Conservation (phyloP, 2,888 invertebrate species). For the Xylota sylvarum region DNA sequence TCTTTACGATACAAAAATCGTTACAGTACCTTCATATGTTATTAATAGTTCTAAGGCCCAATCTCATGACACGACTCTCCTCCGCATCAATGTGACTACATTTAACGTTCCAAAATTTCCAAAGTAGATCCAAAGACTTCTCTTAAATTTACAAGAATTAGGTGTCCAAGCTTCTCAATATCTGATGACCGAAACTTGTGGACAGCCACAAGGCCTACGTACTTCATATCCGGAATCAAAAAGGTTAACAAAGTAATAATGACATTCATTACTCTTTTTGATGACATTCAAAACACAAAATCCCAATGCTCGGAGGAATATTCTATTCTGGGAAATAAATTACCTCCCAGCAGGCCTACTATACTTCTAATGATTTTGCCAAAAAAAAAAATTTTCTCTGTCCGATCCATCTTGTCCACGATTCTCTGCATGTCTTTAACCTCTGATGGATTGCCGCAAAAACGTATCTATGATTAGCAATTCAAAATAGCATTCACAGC, state of each 20-base stretch:
- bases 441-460: constrained; percentile 30
- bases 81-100: too few relatives aligned
- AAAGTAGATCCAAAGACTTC: too few relatives aligned
- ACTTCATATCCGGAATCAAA: background rate
- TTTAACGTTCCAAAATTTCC: too few relatives aligned
- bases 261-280: background rate
- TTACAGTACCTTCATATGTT: too few relatives aligned
- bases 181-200: too few relatives aligned
- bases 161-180: too few relatives aligned
- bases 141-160: too few relatives aligned
- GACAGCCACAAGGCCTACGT: background rate
- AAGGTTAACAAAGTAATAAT: background rate
- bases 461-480: constrained; percentile 42
- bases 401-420: constrained; percentile 39
- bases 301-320: background rate
- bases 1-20: too few relatives aligned
- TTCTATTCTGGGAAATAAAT: background rate
- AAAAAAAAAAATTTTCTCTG: constrained; percentile 9
- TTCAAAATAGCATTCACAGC: constrained; percentile 36
- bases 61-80: too few relatives aligned
- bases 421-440: constrained; percentile 11
- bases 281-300: background rate
- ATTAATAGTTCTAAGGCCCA: too few relatives aligned
- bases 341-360: background rate
- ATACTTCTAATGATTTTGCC: constrained; percentile 17